Evolutionary conservation across 2,113 vertebrate species (phyloP).

Genomic region (Ageneiosus marmoratus): DNA sequence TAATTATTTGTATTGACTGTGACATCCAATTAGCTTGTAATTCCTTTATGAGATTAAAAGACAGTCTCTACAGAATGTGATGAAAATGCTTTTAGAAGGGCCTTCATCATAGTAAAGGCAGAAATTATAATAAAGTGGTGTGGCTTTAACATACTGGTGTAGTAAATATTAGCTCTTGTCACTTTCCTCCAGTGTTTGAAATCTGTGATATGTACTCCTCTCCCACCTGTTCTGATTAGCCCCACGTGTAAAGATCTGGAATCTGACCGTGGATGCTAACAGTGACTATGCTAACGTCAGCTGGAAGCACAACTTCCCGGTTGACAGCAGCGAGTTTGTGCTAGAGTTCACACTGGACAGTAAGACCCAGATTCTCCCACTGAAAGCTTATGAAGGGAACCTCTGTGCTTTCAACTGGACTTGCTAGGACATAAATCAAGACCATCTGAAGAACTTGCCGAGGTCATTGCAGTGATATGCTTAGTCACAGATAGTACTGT

Average conservation of each 20-base stretch:
- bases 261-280: constrained; percentile 93
- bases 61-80: constrained; percentile 9
- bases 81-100: background rate
- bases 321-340: constrained; percentile 90
- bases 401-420: constrained; percentile 7
- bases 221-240: constrained; percentile 84
- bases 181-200: constrained; percentile 12
- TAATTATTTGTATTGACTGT: constrained; percentile 20
- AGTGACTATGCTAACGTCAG: constrained; percentile 98
- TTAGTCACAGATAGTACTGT: constrained; percentile 1
- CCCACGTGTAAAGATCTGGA: constrained; percentile 85
- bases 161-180: constrained; percentile 21
- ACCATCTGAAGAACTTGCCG: background rate
- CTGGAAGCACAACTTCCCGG: constrained; percentile 94
- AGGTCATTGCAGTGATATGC: background rate
- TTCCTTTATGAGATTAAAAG: constrained; percentile 35
- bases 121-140: background rate
- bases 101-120: background rate
- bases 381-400: constrained; percentile 54
- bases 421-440: constrained; percentile 45
- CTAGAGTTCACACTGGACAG: constrained; percentile 95
- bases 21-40: constrained; percentile 6
- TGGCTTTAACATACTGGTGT: constrained; percentile 10
- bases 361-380: constrained; percentile 78
- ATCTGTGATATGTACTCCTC: constrained; percentile 66